A percentile compares a stretch with the other conserved stretches of the same genome.
Evolutionary conservation across 1,140 invertebrate species (phyloP).

Genomic region (Drosophila nikananu): DNA sequence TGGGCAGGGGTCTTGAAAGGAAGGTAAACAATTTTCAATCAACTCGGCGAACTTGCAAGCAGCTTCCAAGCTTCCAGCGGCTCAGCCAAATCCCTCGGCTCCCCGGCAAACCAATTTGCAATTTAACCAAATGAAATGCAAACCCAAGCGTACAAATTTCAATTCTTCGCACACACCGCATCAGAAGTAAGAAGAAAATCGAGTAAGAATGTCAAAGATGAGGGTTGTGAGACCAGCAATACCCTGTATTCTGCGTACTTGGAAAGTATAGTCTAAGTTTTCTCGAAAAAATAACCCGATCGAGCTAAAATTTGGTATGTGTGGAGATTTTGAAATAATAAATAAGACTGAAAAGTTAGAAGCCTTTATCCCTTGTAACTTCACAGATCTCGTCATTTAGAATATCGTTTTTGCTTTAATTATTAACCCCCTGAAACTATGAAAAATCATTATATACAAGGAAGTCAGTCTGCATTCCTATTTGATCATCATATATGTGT

Average conservation of each 20-base stretch:
- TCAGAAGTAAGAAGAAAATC: constrained; percentile 54
- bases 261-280: too few species aligned
- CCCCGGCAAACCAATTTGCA: constrained; percentile 47
- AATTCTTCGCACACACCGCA: constrained; percentile 36
- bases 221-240: too few species aligned
- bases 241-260: too few species aligned
- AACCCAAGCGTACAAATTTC: constrained; percentile 63
- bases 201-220: neutral
- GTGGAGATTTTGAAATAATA: too few species aligned
- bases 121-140: constrained; percentile 75
- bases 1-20: constrained; percentile 7
- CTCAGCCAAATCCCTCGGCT: constrained; percentile 42
- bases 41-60: constrained; percentile 45
- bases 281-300: too few species aligned
- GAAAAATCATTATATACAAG: neutral
- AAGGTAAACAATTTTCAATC: constrained; percentile 56
- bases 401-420: neutral
- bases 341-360: neutral
- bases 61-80: constrained; percentile 61
- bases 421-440: too few species aligned
- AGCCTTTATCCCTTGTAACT: too few species aligned
- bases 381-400: neutral
- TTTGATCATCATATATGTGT: constrained; percentile 16
- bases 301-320: neutral
- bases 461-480: constrained; percentile 30